phyloP scores from a whole-genome alignment of 2,113 vertebrate species.

The Platysteira castanea region DNA sequence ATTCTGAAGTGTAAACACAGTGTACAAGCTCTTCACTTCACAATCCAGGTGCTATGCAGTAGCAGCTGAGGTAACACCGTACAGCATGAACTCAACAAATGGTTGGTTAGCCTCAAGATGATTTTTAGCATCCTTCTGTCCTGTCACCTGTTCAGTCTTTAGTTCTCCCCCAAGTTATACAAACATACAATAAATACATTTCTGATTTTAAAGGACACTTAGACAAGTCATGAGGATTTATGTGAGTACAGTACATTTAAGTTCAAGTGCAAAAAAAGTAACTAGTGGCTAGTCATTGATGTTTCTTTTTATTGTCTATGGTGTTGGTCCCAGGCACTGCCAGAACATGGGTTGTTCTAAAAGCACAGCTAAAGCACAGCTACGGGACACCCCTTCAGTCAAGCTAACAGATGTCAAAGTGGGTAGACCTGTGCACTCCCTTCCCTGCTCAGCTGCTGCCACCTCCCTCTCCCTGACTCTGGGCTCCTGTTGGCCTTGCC shows the following conservation, averaged over 20 bases:
- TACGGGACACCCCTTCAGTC: not conserved
- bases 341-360: not conserved
- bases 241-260: slow-evolving; percentile 76
- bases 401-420: not conserved
- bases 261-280: slow-evolving; percentile 78
- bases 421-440: not conserved
- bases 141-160: slow-evolving; percentile 28
- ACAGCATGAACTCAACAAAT: slow-evolving; percentile 15
- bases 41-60: slow-evolving; percentile 58
- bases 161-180: slow-evolving; percentile 32
- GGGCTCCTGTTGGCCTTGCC: not conserved
- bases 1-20: slow-evolving; percentile 72
- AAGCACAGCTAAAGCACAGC: slow-evolving; percentile 17
- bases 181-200: slow-evolving; percentile 77
- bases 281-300: slow-evolving; percentile 62
- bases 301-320: slow-evolving; percentile 10
- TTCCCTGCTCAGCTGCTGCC: not conserved
- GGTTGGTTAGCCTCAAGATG: slow-evolving; percentile 26
- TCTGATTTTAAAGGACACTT: slow-evolving; percentile 81
- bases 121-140: slow-evolving; percentile 37
- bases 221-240: slow-evolving; percentile 76
- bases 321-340: slow-evolving; percentile 61
- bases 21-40: slow-evolving; percentile 41
- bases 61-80: slow-evolving; percentile 45
- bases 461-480: not conserved